Evolutionary conservation across 2,113 vertebrate genomes (phyloP).

Genomic region (Talpa occidentalis): DNA sequence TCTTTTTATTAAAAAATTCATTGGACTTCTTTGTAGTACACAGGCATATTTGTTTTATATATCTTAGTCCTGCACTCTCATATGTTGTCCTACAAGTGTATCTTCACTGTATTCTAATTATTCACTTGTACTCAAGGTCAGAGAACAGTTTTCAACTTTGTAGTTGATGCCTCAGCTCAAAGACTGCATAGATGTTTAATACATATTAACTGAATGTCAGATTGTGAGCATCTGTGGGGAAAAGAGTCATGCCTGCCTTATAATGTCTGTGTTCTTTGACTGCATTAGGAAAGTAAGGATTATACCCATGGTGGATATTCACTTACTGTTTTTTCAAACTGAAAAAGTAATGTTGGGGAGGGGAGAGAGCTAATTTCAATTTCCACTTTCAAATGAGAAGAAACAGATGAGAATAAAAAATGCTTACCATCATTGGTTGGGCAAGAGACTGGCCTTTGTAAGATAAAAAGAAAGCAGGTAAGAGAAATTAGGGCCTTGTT

Average conservation of each 20-base stretch:
- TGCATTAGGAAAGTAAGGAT: background rate
- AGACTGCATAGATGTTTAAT: background rate
- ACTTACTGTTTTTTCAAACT: background rate
- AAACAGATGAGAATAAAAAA: background rate
- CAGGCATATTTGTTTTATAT: background rate
- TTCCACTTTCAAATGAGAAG: constrained; percentile 43
- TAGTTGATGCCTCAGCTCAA: background rate
- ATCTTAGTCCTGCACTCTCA: background rate
- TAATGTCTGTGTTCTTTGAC: background rate
- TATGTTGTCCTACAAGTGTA: background rate
- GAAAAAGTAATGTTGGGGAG: background rate
- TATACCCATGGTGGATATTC: background rate
- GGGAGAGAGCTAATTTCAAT: background rate
- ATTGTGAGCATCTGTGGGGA: background rate
- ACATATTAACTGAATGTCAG: background rate
- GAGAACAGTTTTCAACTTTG: constrained; percentile 4
- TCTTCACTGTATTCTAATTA: background rate
- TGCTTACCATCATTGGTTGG: background rate
- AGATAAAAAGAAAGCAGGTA: background rate
- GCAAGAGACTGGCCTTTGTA: background rate
- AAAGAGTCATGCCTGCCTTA: background rate
- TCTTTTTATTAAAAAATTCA: constrained; percentile 42
- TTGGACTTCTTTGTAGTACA: background rate
- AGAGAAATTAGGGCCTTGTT: background rate
- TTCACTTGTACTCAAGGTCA: background rate